Evolutionary conservation across 2,888 invertebrate genomes (phyloP).

Genomic region (Apamea monoglypha): DNA sequence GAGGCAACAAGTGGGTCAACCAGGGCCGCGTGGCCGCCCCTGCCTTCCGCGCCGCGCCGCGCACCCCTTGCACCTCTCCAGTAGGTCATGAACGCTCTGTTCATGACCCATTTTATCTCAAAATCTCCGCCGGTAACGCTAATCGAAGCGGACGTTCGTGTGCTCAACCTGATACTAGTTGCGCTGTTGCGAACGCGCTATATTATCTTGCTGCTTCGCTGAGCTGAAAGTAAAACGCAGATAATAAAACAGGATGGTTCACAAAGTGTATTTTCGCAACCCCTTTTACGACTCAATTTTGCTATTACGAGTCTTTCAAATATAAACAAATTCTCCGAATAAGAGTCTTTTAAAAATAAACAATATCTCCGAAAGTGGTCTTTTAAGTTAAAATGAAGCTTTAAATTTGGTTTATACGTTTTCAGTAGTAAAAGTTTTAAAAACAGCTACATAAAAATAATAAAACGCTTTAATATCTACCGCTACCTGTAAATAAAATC

Average conservation of each 20-base stretch:
- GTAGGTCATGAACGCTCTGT: constrained; percentile 86
- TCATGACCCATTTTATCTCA: constrained; percentile 88
- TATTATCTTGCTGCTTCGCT: constrained; percentile 43
- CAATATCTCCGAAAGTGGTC: neutral
- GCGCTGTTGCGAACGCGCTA: constrained; percentile 29
- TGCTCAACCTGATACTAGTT: constrained; percentile 53
- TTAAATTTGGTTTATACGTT: neutral
- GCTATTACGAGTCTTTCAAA: constrained; percentile 26
- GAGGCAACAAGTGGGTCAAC: constrained; percentile 90
- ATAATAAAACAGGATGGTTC: constrained; percentile 33
- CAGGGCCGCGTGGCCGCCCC: constrained; percentile 73
- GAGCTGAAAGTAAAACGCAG: constrained; percentile 30
- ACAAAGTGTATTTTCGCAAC: constrained; percentile 24
- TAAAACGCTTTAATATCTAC: neutral
- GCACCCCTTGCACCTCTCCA: constrained; percentile 64
- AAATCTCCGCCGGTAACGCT: constrained; percentile 73
- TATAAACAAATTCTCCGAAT: constrained; percentile 28
- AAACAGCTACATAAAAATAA: neutral
- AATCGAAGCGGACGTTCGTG: constrained; percentile 68
- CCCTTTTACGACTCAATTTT: constrained; percentile 28
- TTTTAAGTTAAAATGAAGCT: neutral
- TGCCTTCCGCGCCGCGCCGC: constrained; percentile 39
- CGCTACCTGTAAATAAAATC: neutral
- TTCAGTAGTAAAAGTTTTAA: neutral
- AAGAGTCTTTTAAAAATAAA: constrained; percentile 10